Conservation (phyloP, 2,113 vertebrate genomes). For the Ploceus nigricollis region DNA sequence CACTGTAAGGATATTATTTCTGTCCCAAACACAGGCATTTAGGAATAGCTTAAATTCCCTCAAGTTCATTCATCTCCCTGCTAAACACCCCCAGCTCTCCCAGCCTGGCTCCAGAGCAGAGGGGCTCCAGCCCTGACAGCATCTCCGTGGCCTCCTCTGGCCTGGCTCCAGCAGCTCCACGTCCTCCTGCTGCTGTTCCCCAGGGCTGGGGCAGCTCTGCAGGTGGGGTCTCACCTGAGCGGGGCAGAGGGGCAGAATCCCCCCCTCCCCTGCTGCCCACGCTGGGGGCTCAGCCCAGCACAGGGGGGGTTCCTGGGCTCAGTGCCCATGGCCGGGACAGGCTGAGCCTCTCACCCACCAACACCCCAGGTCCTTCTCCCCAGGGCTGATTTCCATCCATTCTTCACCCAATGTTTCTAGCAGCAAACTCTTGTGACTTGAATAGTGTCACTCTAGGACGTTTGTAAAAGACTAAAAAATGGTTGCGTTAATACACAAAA, state of each 20-base stretch:
- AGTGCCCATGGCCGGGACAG: not conserved
- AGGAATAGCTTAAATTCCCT: not conserved
- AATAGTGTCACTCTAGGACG: not conserved
- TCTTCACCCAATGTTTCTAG: not conserved
- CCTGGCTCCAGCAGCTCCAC: not conserved
- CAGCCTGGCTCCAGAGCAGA: not conserved
- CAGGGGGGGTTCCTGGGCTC: not conserved
- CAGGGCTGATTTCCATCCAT: not conserved
- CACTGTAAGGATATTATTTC: not conserved
- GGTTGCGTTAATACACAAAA: not conserved
- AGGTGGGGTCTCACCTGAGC: not conserved
- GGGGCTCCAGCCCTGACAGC: not conserved
- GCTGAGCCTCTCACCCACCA: not conserved
- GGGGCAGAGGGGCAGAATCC: not conserved
- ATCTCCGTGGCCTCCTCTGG: not conserved
- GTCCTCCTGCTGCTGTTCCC: not conserved
- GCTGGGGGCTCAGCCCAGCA: not conserved
- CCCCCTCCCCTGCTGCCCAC: not conserved
- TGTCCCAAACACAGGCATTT: not conserved
- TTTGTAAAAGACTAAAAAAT: not conserved
- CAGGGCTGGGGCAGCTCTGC: not conserved
- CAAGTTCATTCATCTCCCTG: not conserved
- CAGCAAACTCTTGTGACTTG: not conserved
- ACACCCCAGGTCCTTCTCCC: not conserved
- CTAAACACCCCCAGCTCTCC: not conserved